A percentile compares a stretch with the other conserved stretches of the same genome.
Conservation (phyloP, 2,797 vertebrate genomes). For the Cheirogaleus major region DNA sequence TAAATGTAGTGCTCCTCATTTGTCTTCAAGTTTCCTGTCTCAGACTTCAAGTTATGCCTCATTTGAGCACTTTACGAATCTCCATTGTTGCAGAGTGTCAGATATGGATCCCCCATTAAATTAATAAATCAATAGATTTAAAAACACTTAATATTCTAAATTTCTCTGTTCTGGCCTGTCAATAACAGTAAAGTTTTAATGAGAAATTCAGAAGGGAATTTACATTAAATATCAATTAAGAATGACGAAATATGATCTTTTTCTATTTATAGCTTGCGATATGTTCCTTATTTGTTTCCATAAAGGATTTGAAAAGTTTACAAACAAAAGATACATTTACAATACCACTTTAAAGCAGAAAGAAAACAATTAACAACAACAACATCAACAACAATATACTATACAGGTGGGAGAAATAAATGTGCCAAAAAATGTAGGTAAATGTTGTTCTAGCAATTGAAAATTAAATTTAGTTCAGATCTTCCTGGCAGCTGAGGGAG, state of each 20-base stretch:
- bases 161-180: neutral
- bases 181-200: neutral
- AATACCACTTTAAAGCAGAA: neutral
- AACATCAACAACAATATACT: neutral
- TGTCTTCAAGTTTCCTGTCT: neutral
- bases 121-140: neutral
- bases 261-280: neutral
- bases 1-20: neutral
- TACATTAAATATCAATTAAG: neutral
- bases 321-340: constrained; percentile 28
- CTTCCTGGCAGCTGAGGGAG: neutral
- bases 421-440: neutral
- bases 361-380: neutral
- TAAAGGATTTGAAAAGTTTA: neutral
- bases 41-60: neutral
- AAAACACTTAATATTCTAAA: neutral
- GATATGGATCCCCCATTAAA: neutral
- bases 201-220: neutral
- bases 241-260: neutral
- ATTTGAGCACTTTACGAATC: neutral
- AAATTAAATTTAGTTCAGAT: constrained; percentile 30
- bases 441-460: neutral
- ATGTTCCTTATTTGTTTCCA: neutral
- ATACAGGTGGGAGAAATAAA: neutral
- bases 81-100: neutral